Conservation (phyloP, 1,140 invertebrate species). For the Drosophila gunungcola region DNA sequence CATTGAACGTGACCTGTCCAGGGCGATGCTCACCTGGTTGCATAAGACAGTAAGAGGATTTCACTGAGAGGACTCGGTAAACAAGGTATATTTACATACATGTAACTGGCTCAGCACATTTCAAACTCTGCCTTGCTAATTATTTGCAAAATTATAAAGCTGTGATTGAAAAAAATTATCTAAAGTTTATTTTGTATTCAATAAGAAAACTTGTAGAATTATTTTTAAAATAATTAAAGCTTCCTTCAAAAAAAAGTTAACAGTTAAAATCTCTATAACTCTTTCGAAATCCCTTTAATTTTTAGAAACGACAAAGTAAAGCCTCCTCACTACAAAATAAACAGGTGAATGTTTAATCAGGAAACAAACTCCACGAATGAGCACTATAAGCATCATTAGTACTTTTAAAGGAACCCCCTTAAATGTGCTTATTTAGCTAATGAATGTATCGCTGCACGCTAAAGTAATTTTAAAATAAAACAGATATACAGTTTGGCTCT, state of each 20-base stretch:
- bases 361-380: not conserved
- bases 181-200: no score
- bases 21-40: not conserved
- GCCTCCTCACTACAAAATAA: not conserved
- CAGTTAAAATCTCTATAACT: no score
- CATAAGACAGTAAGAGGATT: constrained; percentile 16
- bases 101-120: constrained; percentile 5
- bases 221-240: no score
- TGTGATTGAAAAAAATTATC: not conserved
- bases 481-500: not conserved
- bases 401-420: not conserved
- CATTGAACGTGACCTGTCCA: constrained; percentile 31
- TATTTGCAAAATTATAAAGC: no score
- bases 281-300: no score
- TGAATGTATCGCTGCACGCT: not conserved
- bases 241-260: no score
- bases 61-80: no score
- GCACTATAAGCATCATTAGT: not conserved
- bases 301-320: no score
- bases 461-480: not conserved
- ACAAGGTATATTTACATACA: not conserved
- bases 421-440: constrained; percentile 7
- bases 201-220: no score
- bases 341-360: not conserved
- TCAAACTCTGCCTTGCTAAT: not conserved